Conservation (phyloP, 2,888 invertebrate genomes). For the Seira musarum region DNA sequence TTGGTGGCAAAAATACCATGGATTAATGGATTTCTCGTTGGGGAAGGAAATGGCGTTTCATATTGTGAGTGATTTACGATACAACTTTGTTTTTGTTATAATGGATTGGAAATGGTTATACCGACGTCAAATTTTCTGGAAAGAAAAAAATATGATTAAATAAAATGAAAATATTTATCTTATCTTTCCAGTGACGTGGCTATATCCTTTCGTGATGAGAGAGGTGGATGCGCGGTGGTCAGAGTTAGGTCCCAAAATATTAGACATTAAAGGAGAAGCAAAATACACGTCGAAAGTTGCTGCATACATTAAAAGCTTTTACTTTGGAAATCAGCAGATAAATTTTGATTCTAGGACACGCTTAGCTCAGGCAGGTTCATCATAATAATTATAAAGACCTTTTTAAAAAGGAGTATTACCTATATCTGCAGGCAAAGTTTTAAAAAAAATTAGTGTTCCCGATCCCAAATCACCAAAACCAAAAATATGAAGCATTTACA, state of each 20-base stretch:
- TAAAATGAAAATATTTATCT: conserved; percentile 4
- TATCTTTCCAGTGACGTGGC: conserved; percentile 51
- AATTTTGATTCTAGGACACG: conserved; percentile 54
- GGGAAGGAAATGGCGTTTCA: conserved; percentile 59
- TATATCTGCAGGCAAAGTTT: background rate
- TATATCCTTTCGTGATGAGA: conserved; percentile 61
- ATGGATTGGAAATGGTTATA: too few relatives aligned
- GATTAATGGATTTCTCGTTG: conserved; percentile 56
- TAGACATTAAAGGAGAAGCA: conserved; percentile 56
- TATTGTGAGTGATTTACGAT: conserved; percentile 56
- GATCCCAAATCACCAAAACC: too few relatives aligned
- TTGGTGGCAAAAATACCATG: conserved; percentile 46
- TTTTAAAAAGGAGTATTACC: too few relatives aligned
- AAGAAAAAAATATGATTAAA: too few relatives aligned
- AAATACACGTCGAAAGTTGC: conserved; percentile 42
- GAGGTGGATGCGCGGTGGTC: conserved; percentile 55
- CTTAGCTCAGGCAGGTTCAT: conserved; percentile 46
- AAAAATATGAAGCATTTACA: conserved; percentile 8
- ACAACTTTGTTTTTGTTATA: too few relatives aligned
- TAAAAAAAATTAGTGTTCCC: background rate
- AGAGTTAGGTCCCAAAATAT: conserved; percentile 57
- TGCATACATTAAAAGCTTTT: conserved; percentile 52
- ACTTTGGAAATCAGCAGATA: conserved; percentile 55
- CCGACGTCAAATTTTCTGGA: too few relatives aligned
- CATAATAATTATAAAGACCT: background rate